phyloP scores from a whole-genome alignment of 2,113 vertebrate species.

The Hystrix brachyura region DNA sequence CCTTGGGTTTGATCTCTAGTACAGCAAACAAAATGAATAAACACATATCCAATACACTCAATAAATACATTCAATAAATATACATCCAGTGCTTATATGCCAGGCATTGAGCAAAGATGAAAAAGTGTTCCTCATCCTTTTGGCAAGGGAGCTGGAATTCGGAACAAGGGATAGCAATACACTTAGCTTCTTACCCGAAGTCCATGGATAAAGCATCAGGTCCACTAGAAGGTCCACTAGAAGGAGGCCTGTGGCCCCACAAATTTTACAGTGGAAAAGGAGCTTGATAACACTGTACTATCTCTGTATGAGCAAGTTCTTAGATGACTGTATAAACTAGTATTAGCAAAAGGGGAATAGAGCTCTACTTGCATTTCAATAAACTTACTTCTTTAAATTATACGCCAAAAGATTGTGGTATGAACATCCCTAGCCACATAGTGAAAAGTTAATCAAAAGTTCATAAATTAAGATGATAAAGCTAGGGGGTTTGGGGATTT shows the following conservation, averaged over 20 bases:
- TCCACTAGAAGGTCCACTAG: not conserved
- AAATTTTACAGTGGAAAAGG: constrained; percentile 42
- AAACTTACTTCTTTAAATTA: not conserved
- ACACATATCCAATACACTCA: not conserved
- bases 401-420: constrained; percentile 41
- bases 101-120: constrained; percentile 28
- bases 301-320: constrained; percentile 15
- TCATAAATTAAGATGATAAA: constrained; percentile 24
- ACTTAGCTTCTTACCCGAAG: not conserved
- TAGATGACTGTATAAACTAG: constrained; percentile 2
- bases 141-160: not conserved
- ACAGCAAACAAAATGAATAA: constrained; percentile 35
- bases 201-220: not conserved
- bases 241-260: not conserved
- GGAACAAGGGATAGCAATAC: not conserved
- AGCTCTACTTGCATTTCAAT: not conserved
- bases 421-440: not conserved
- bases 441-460: constrained; percentile 56
- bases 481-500: not conserved
- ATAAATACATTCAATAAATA: not conserved
- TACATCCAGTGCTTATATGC: not conserved
- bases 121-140: not conserved
- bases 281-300: not conserved
- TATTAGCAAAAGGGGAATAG: not conserved
- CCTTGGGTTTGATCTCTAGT: not conserved